These are phyloP conservation scores for Drosophila mayri DNA, from an alignment of 1,140 invertebrate genomes.

Conservation along the genomic window DNA sequence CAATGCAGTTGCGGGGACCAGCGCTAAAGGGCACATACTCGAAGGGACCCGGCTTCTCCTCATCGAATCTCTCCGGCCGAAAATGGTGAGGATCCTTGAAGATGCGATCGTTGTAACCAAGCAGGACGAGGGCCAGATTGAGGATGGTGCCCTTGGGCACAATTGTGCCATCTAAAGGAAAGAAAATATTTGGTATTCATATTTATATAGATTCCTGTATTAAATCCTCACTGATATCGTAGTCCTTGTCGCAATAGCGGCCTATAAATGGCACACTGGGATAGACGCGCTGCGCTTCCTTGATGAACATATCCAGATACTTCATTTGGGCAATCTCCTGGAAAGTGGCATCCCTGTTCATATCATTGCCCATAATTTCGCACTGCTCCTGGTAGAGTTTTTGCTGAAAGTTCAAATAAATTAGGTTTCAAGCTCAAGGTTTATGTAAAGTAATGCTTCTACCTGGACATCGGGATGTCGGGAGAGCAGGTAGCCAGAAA, in stretches of 20 bases:
- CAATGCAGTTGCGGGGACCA: slow-evolving; percentile 79
- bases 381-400: slow-evolving; percentile 86
- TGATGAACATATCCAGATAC: slow-evolving; percentile 89
- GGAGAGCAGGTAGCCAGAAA: slow-evolving; percentile 78
- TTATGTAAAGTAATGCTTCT: background rate
- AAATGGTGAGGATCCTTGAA: slow-evolving; percentile 92
- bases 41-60: slow-evolving; percentile 85
- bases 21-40: slow-evolving; percentile 88
- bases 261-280: slow-evolving; percentile 89
- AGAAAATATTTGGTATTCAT: background rate
- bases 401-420: slow-evolving; percentile 62
- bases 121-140: slow-evolving; percentile 49
- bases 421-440: background rate
- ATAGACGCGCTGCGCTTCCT: slow-evolving; percentile 88
- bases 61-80: slow-evolving; percentile 91
- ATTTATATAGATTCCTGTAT: no score
- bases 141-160: slow-evolving; percentile 67
- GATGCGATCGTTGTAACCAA: slow-evolving; percentile 78
- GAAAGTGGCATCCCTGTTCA: slow-evolving; percentile 85
- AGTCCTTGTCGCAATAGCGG: slow-evolving; percentile 80
- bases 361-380: slow-evolving; percentile 85
- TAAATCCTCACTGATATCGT: slow-evolving; percentile 62
- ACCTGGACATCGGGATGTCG: slow-evolving; percentile 80
- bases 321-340: slow-evolving; percentile 88
- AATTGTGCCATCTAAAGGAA: slow-evolving; percentile 54